Evolutionary conservation across 2,797 vertebrate genomes (phyloP), one percentile per base, ranked within the genome.

Genomic region (Pogonophryne albipinna): DNA sequence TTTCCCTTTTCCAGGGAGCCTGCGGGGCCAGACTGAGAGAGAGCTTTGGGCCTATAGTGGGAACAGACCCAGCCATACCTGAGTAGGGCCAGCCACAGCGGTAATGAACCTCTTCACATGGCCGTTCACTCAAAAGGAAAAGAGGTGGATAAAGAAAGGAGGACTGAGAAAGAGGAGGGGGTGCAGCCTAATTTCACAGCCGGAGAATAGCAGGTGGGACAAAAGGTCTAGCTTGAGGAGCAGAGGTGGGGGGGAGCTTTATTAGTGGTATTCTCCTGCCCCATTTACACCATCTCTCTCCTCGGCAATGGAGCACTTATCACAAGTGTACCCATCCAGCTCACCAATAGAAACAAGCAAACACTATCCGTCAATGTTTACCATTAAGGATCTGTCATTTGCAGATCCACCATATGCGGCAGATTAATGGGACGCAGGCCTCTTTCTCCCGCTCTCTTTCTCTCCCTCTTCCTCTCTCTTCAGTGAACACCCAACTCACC

Each of bases 61-160:
- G 97, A 97, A 97, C 96, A 96, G 97, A 96, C 95, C 94, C 94
- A 95, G 96, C 96, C 95, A 95, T 96, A 97, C 96, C 96, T 96
- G 95, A 96, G 95, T 91, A 94, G 96, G 96, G 95, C 96, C 88
- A 93, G 87, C 96, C 95, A 93, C 95, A 91, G 95, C 96, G 85
- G 96, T 99, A 99, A 99, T 99, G 98, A 99, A 99, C 98, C 98
- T 99, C 98, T 99, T 99, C 97, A 99, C 95, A 95, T 95, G 93
- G 94, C 95, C 93, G 97, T 96, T 96, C 97, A 96, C 96, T 96
- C 97, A 96, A 93, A 94, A 94, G 93, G 87, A 93, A 92, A 89
- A 91, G 90, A 91, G 90, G 87, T 85, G 88, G 87, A 88, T 89
- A 93, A 92, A 93, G 92, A 93, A 94, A 93, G 87, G 85, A 91